Conservation (phyloP, 2,113 vertebrate species). For the Oncorhynchus keta region DNA sequence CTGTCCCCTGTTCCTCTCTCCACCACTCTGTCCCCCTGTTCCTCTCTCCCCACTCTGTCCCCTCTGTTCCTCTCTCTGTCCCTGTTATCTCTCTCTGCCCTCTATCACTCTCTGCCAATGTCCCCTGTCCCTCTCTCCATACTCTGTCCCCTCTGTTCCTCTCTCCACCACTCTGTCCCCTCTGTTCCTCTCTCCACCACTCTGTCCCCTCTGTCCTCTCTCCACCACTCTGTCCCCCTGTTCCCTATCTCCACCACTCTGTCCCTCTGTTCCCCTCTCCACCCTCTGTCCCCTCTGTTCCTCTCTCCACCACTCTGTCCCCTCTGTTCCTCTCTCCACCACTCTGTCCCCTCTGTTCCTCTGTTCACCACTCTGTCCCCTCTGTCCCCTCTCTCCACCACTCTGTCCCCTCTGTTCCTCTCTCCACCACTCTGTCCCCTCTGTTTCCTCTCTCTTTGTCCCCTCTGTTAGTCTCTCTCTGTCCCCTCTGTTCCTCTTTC, state of each 20-base stretch:
- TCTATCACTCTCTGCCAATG: conserved; percentile 8
- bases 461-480: no score
- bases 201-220: no score
- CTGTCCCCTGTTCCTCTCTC: conserved; percentile 8
- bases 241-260: conserved; percentile 1
- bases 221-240: no score
- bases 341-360: no score
- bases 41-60: conserved; percentile 7
- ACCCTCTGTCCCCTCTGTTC: neutral
- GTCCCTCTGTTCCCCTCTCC: no score
- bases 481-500: no score
- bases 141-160: no score
- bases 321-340: conserved; percentile 48
- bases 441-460: no score
- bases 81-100: conserved; percentile 4
- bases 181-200: no score
- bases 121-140: no score
- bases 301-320: conserved; percentile 8
- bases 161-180: no score
- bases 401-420: conserved; percentile 30
- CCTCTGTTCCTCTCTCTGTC: conserved; percentile 54
- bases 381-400: conserved; percentile 60
- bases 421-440: no score
- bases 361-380: conserved; percentile 35
- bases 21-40: neutral